A percentile compares a stretch with the other conserved stretches of the same genome.
These are phyloP conservation scores for Montipora capitata DNA, from an alignment of 92 coral and sea anemone species.

Conservation along the genomic window DNA sequence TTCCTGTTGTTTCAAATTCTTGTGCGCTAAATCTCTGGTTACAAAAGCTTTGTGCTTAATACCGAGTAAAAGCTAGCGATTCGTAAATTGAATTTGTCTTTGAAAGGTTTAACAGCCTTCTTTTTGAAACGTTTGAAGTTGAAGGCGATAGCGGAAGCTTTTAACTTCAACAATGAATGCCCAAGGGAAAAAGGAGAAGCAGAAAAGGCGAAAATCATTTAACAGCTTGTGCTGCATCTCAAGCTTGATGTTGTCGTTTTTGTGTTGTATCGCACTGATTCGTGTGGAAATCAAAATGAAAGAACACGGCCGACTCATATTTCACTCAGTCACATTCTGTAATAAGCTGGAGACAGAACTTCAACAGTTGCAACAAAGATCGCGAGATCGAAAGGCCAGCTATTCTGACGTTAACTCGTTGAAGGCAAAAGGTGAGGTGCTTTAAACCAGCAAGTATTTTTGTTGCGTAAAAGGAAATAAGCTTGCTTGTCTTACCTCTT, in stretches of 20 bases:
- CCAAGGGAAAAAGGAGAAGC: background rate
- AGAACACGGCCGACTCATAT: conserved; percentile 30
- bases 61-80: too few relatives aligned
- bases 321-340: conserved; percentile 30
- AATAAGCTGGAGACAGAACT: conserved; percentile 21
- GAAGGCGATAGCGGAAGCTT: too few relatives aligned
- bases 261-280: conserved; percentile 50
- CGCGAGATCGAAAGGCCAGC: background rate
- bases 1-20: too few relatives aligned
- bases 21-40: too few relatives aligned
- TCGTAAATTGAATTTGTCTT: too few relatives aligned
- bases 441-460: background rate
- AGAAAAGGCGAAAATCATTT: background rate
- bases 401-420: background rate
- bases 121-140: background rate
- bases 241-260: conserved; percentile 43
- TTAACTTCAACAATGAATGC: background rate
- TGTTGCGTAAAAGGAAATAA: too few relatives aligned
- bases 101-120: background rate
- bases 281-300: conserved; percentile 48
- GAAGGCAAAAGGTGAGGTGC: conserved; percentile 6
- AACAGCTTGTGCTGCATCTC: conserved; percentile 3
- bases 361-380: background rate
- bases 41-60: too few relatives aligned
- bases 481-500: too few relatives aligned